phyloP scores from a whole-genome alignment of 2,797 vertebrate genomes.

The Phoxinus dragarum region DNA sequence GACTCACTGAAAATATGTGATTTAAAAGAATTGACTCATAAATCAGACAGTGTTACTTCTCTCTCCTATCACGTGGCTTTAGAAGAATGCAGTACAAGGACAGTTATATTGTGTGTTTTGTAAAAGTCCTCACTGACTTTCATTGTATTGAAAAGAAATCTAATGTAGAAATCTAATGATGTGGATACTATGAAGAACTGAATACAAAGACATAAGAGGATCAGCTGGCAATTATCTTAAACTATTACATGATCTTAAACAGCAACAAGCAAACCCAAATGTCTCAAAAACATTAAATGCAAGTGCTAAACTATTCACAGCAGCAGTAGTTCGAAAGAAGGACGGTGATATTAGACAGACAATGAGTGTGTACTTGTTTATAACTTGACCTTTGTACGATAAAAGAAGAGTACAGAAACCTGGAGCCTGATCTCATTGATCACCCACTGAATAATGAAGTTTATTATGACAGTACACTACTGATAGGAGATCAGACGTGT shows the following conservation, averaged over 20 bases:
- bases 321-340: neutral
- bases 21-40: neutral
- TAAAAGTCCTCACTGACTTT: neutral
- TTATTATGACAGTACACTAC: constrained; percentile 12
- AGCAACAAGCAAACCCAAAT: neutral
- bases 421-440: neutral
- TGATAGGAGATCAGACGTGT: neutral
- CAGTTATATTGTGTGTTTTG: neutral
- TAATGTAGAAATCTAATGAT: neutral
- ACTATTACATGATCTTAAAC: neutral
- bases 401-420: neutral
- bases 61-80: neutral
- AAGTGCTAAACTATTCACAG: neutral
- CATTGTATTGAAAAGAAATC: neutral
- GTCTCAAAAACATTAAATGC: too few relatives aligned
- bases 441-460: neutral
- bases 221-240: neutral
- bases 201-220: neutral
- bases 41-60: neutral
- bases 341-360: neutral
- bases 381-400: neutral
- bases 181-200: neutral
- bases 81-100: neutral
- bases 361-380: neutral
- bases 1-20: neutral